A percentile compares a stretch with the other conserved stretches of the same genome.
Evolutionary conservation across 2,888 invertebrate species (phyloP).

Genomic region (Unio delphinus): DNA sequence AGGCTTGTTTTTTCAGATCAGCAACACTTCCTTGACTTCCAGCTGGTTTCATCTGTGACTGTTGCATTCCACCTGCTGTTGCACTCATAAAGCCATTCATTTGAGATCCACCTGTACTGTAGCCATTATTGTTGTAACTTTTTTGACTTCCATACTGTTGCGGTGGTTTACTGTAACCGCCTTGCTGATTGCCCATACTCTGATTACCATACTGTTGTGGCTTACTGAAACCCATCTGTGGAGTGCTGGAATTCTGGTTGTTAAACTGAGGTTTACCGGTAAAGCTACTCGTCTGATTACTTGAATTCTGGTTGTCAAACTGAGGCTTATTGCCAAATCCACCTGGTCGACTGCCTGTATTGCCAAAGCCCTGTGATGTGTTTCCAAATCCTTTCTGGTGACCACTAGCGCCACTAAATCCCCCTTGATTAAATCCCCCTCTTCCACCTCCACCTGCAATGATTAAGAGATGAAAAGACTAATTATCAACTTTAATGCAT

Average conservation of each 20-base stretch:
- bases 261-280: background rate
- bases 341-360: conserved; percentile 11
- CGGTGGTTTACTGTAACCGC: conserved; percentile 11
- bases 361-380: conserved; percentile 16
- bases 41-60: conserved; percentile 2
- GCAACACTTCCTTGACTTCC: conserved; percentile 5
- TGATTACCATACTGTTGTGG: conserved; percentile 2
- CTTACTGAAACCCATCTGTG: conserved; percentile 13
- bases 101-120: background rate
- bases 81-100: background rate
- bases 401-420: conserved; percentile 14
- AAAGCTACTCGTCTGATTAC: conserved; percentile 2
- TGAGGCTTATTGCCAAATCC: conserved; percentile 7
- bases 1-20: conserved; percentile 37
- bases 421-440: conserved; percentile 6
- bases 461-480: background rate
- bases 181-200: background rate
- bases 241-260: background rate
- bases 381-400: too few species aligned
- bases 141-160: background rate
- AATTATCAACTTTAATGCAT: too few species aligned
- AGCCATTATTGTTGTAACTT: too few species aligned
- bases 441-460: conserved; percentile 14
- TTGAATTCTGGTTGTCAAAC: conserved; percentile 11
- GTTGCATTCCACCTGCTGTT: too few species aligned